Evolutionary conservation across 2,797 vertebrate species (phyloP).

Genomic region (Periparus ater): DNA sequence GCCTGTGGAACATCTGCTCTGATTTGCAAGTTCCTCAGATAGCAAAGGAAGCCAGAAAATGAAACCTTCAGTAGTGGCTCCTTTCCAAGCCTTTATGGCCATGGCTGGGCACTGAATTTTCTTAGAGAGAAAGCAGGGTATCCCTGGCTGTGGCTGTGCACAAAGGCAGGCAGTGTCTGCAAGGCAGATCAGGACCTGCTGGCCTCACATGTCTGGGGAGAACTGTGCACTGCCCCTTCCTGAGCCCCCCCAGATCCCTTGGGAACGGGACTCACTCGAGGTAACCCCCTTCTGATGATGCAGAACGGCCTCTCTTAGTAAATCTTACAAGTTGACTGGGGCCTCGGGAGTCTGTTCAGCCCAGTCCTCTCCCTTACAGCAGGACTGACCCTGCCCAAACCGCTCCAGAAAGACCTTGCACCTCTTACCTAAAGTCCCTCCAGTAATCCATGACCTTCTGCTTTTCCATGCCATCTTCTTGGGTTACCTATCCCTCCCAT

Average conservation of each 20-base stretch:
- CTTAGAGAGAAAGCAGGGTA: neutral
- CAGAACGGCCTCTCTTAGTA: neutral
- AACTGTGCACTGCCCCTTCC: neutral
- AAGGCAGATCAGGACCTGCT: neutral
- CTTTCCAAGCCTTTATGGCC: conserved; percentile 8
- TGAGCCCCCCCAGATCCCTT: rapidly evolving
- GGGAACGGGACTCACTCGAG: rapidly evolving
- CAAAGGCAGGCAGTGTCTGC: neutral
- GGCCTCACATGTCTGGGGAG: rapidly evolving
- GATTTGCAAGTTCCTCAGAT: neutral
- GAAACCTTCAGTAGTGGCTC: neutral
- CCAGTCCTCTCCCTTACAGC: neutral
- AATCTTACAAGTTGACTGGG: neutral
- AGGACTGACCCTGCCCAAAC: neutral
- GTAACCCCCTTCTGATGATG: neutral
- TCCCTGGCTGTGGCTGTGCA: neutral
- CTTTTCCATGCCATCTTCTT: neutral
- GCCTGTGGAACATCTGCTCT: neutral
- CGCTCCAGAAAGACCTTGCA: neutral
- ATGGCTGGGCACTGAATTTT: neutral
- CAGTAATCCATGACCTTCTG: neutral
- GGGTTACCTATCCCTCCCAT: neutral
- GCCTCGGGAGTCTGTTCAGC: neutral
- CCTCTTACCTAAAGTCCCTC: neutral
- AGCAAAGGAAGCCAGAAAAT: neutral